These are phyloP conservation scores for Cephus pygmeus DNA, from an alignment of 2,888 invertebrate genomes.

Conservation along the genomic window DNA sequence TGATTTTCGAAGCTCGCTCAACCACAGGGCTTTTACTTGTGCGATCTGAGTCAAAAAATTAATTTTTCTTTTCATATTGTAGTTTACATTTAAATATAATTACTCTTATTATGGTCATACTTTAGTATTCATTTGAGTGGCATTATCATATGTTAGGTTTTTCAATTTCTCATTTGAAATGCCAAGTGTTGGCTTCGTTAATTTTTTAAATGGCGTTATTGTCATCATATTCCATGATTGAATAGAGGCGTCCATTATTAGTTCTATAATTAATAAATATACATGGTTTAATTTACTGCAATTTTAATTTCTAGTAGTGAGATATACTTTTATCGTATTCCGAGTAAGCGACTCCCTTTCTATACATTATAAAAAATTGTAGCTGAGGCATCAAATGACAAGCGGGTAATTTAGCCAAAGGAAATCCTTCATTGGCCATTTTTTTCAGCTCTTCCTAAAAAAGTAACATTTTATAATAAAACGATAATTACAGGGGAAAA, in stretches of 20 bases:
- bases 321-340: constrained; percentile 11
- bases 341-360: constrained; percentile 41
- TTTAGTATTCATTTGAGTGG: constrained; percentile 40
- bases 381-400: constrained; percentile 54
- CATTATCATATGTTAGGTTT: constrained; percentile 40
- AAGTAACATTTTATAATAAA: not conserved
- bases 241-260: constrained; percentile 29
- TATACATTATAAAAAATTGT: constrained; percentile 52
- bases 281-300: not conserved
- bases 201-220: not conserved
- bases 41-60: constrained; percentile 39
- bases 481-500: not conserved
- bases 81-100: not conserved
- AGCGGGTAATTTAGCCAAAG: constrained; percentile 54
- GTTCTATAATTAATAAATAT: constrained; percentile 30
- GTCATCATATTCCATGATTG: constrained; percentile 36
- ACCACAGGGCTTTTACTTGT: constrained; percentile 38
- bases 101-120: constrained; percentile 21
- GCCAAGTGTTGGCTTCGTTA: constrained; percentile 32
- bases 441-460: constrained; percentile 47
- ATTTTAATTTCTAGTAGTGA: not conserved
- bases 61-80: not conserved
- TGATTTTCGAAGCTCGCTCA: constrained; percentile 42
- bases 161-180: constrained; percentile 26
- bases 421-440: constrained; percentile 52